Evolutionary conservation across 2,888 invertebrate genomes (phyloP).

Genomic region (Pammene aurita): DNA sequence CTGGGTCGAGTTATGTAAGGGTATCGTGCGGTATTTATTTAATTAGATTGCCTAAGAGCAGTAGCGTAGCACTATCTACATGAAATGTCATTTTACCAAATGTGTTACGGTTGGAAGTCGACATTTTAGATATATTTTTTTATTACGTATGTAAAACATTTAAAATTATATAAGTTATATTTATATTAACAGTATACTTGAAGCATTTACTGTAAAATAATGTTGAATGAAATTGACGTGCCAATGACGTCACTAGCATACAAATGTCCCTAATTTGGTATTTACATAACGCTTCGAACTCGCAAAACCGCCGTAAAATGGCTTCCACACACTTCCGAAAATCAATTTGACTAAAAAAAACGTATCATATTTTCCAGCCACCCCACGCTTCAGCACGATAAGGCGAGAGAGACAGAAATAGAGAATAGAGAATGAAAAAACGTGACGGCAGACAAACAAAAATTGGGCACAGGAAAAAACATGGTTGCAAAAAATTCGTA

Average conservation of each 20-base stretch:
- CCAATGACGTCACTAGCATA: constrained; percentile 7
- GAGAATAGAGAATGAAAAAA: constrained; percentile 42
- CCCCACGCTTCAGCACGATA: constrained; percentile 71
- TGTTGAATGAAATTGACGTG: background rate
- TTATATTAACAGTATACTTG: background rate
- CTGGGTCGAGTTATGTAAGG: too few relatives aligned
- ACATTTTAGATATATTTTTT: too few relatives aligned
- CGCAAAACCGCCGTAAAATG: constrained; percentile 66
- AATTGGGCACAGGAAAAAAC: constrained; percentile 77
- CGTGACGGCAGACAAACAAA: constrained; percentile 69
- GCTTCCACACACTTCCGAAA: constrained; percentile 76
- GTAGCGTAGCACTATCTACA: too few relatives aligned
- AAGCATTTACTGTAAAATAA: background rate
- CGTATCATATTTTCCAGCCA: constrained; percentile 82
- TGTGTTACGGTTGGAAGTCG: too few relatives aligned
- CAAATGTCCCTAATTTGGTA: constrained; percentile 26
- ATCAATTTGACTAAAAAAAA: constrained; percentile 81
- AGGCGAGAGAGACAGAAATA: constrained; percentile 57
- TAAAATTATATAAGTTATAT: too few relatives aligned
- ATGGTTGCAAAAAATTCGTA: constrained; percentile 76
- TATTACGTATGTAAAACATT: too few relatives aligned
- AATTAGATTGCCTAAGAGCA: too few relatives aligned
- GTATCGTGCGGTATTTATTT: too few relatives aligned
- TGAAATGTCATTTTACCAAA: too few relatives aligned
- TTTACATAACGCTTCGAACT: constrained; percentile 33